Percentiles rank a stretch among this genome's conserved stretches.
phyloP scores from a whole-genome alignment of 2,797 vertebrate genomes.

The Chaunax sp. region DNA sequence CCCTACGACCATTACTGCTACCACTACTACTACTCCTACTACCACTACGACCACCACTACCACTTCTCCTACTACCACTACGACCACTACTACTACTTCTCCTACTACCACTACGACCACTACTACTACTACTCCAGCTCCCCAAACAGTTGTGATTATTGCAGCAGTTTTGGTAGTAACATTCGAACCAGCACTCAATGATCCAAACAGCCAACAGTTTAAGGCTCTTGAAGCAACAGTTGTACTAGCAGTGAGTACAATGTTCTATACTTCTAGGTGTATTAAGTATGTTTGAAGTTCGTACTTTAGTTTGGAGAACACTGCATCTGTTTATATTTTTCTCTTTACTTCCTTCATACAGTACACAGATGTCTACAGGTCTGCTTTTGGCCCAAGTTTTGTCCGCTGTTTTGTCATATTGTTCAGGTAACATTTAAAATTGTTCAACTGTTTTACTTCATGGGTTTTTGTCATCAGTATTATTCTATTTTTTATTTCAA shows the following conservation, averaged over 20 bases:
- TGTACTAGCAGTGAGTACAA: slow-evolving; percentile 17
- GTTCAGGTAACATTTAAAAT: slow-evolving; percentile 28
- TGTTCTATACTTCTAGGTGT: background rate
- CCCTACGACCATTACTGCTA: too few species aligned
- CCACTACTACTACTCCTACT: too few species aligned
- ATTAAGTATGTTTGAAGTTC: background rate
- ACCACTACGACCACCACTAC: too few species aligned
- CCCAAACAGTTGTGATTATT: background rate
- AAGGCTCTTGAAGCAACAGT: background rate
- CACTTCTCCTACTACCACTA: too few species aligned
- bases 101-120: too few species aligned
- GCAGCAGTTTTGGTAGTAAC: rapidly evolving
- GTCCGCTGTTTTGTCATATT: background rate
- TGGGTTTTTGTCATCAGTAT: background rate
- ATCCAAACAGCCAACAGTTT: background rate
- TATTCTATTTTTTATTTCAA: background rate
- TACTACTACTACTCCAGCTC: background rate
- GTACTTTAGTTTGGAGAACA: background rate
- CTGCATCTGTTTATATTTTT: too few species aligned
- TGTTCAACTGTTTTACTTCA: background rate
- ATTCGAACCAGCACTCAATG: background rate
- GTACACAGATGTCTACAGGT: background rate
- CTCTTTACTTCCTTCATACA: background rate
- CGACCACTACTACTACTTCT: too few species aligned
- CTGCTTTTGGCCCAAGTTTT: background rate